phyloP scores from a whole-genome alignment of 2,797 vertebrate species.

The Liasis olivaceus region DNA sequence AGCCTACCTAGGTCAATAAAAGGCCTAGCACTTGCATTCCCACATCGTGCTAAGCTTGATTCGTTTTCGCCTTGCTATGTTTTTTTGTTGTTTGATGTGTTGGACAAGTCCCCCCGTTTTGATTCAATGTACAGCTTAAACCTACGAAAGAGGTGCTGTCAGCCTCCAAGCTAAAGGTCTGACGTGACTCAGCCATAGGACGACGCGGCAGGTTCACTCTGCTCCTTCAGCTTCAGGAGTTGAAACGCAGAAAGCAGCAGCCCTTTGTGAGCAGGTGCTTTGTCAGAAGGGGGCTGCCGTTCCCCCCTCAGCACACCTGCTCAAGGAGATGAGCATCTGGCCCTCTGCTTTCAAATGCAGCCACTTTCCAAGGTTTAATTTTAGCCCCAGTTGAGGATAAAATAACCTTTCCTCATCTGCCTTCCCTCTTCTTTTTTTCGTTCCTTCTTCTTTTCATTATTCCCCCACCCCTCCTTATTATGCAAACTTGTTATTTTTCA shows the following conservation, averaged over 20 bases:
- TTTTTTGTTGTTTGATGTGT: background rate
- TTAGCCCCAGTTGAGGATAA: background rate
- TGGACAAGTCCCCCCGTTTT: background rate
- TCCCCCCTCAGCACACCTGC: background rate
- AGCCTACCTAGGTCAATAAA: background rate
- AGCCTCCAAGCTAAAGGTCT: background rate
- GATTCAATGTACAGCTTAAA: background rate
- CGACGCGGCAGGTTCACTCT: accelerated
- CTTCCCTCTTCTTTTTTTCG: slow-evolving; percentile 1
- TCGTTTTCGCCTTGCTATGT: background rate
- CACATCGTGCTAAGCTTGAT: background rate
- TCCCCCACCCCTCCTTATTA: accelerated
- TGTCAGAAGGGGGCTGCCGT: background rate
- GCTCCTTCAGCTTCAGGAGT: background rate
- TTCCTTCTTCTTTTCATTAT: background rate
- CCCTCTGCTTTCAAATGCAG: background rate
- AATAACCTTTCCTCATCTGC: slow-evolving; percentile 16
- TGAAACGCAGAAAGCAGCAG: accelerated
- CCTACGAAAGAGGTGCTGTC: background rate
- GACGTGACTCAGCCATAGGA: background rate
- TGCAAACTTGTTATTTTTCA: background rate
- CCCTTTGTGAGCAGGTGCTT: accelerated
- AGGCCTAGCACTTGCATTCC: too few relatives aligned
- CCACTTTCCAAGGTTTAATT: background rate
- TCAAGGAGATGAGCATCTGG: background rate